phyloP scores from a whole-genome alignment of 2,113 vertebrate genomes.

The Prionailurus viverrinus region DNA sequence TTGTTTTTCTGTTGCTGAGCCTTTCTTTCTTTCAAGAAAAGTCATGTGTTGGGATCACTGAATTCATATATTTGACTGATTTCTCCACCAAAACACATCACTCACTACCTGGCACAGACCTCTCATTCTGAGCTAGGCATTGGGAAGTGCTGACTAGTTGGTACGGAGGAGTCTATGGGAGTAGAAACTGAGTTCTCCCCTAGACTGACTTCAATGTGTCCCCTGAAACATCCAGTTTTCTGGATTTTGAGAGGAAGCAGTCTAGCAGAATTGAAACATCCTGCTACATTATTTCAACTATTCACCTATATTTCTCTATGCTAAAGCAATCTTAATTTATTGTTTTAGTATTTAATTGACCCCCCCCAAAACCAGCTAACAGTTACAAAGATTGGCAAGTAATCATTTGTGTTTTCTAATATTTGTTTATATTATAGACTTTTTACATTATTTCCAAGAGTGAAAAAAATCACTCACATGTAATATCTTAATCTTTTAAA shows the following conservation, averaged over 20 bases:
- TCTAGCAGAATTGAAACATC: neutral
- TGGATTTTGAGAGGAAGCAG: neutral
- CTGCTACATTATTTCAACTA: neutral
- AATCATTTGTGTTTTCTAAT: neutral
- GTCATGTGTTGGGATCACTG: neutral
- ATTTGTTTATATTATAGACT: neutral
- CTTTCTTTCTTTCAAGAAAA: conserved; percentile 30
- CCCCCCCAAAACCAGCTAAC: neutral
- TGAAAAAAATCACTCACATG: neutral
- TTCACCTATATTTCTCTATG: neutral
- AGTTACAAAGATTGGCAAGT: conserved; percentile 31
- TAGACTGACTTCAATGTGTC: too few relatives aligned
- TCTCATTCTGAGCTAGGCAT: neutral
- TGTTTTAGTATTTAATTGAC: conserved; percentile 43
- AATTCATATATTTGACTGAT: neutral
- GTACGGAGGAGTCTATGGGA: neutral
- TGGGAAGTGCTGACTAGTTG: neutral
- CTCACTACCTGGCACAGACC: neutral
- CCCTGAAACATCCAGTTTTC: neutral
- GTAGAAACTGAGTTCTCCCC: neutral
- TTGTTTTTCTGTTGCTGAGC: neutral
- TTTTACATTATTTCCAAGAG: conserved; percentile 45
- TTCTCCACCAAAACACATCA: neutral
- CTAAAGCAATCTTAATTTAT: conserved; percentile 30
- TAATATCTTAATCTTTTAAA: conserved; percentile 24